Base-by-base conservation (phyloP, 2,113 vertebrate genomes). In the Cairina moschata region DNA sequence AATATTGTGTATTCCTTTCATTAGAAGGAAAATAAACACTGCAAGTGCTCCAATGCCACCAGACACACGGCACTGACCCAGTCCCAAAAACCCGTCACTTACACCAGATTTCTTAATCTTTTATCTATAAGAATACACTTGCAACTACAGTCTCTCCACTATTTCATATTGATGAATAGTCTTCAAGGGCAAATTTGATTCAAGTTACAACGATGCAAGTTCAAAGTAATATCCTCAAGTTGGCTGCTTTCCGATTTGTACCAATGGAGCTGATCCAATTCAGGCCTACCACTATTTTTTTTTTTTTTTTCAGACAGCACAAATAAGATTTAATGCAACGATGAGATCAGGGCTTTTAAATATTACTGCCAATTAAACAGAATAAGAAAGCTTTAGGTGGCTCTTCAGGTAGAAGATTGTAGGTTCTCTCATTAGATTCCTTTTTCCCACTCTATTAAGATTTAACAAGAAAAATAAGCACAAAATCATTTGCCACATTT, bases 381-480 rank as follows among this genome's bases (percentile, higher is more conserved):
- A 95, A 82, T 48, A 48, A 48, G 46, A 48, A 48, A 48, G 20
- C 46, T 48, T 48, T 48, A 48, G 46, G 46, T 48, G 20, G 46
- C 46, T 48, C 10, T 48, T 48, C 20, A 48, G 46, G 46, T 48
- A 40, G 40, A 40, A 40, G 21, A 21, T 48, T 11, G 46, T 48
- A 48, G 10, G 46, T 48, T 83, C 72, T 91, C 74, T 91, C 65
- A 54, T 1, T 60, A 50, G 67, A 89, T 69, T 88, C 17, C 29
- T 81, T 90, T 91, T 93, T 36, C 36, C 72, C 72, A 21, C 17
- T 91, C 89, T 66, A 83, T 85, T 55, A 81, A 91, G 42, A 65
- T 71, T 72, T 78, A 92, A 92, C 60, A 93, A 55, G 77, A n/a
- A 91, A 83, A 22, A 83, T 80, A 77, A 94, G 25, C 63, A 67